A percentile compares a stretch with the other conserved stretches of the same genome.
Evolutionary conservation across 2,797 vertebrate genomes (phyloP).

Genomic region (Pitangus sulphuratus): DNA sequence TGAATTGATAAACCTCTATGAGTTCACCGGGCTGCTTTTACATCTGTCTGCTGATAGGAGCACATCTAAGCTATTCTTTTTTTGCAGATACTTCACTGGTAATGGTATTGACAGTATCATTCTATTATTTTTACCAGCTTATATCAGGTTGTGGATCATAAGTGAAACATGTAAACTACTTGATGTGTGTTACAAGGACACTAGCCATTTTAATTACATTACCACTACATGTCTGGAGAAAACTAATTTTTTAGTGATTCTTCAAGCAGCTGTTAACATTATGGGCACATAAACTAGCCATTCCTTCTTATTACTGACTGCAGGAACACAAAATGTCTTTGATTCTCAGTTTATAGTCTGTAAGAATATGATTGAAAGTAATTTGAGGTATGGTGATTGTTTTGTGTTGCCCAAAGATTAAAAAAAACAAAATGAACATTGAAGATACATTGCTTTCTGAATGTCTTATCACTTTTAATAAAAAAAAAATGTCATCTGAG

Average conservation of each 20-base stretch:
- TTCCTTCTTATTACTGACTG: not conserved
- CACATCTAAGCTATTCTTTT: not conserved
- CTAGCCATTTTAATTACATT: not conserved
- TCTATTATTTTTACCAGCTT: not conserved
- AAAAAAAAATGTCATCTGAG: not conserved
- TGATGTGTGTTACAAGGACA: not conserved
- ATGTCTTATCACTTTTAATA: not conserved
- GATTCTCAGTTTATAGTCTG: not conserved
- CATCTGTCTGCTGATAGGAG: not conserved
- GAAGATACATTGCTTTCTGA: not conserved
- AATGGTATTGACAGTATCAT: not conserved
- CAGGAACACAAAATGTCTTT: not conserved
- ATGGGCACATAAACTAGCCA: not conserved
- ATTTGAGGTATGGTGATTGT: not conserved
- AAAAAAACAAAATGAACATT: not conserved
- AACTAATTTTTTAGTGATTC: not conserved
- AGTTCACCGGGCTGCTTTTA: not conserved
- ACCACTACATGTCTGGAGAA: not conserved
- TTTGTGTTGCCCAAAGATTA: not conserved
- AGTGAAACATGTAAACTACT: not conserved
- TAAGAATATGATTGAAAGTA: not conserved
- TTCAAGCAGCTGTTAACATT: not conserved
- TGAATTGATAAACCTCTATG: not conserved
- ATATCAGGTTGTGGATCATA: not conserved
- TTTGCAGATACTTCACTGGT: not conserved